A percentile compares a stretch with the other conserved stretches of the same genome.
Conservation (phyloP, 1,140 invertebrate genomes). For the Steinernema feltiae region DNA sequence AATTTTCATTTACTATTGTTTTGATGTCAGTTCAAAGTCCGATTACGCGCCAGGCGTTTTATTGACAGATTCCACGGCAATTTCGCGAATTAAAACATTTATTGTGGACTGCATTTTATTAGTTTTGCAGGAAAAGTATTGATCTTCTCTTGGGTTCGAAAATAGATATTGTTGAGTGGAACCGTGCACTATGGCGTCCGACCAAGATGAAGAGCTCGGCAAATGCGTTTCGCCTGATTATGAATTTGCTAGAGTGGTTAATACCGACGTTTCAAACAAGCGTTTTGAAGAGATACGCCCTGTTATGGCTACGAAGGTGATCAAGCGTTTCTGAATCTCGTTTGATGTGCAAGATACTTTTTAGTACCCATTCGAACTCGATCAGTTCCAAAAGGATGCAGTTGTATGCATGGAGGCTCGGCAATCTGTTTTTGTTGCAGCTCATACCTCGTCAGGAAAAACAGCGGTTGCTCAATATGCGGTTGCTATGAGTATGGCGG, state of each 20-base stretch:
- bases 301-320: slow-evolving; percentile 39
- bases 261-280: neutral
- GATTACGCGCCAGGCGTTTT: no score
- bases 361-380: slow-evolving; percentile 82
- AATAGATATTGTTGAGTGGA: neutral
- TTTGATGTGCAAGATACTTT: slow-evolving; percentile 16
- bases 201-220: slow-evolving; percentile 25
- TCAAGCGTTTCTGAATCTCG: slow-evolving; percentile 19
- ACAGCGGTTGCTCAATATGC: slow-evolving; percentile 99
- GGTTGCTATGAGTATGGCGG: slow-evolving; percentile 78
- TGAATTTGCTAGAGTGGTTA: neutral
- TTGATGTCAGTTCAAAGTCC: no score
- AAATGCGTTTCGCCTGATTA: slow-evolving; percentile 2
- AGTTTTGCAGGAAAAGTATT: neutral
- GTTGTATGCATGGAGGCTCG: slow-evolving; percentile 86
- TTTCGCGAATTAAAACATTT: no score
- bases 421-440: slow-evolving; percentile 93
- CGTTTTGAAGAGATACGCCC: slow-evolving; percentile 34
- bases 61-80: no score
- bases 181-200: no score
- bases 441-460: slow-evolving; percentile 97
- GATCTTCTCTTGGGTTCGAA: neutral
- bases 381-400: slow-evolving; percentile 92
- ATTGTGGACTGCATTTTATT: no score
- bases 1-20: no score